Evolutionary conservation across 2,797 vertebrate genomes (phyloP), one percentile per base, ranked within the genome.

Genomic region (Falco peregrinus): DNA sequence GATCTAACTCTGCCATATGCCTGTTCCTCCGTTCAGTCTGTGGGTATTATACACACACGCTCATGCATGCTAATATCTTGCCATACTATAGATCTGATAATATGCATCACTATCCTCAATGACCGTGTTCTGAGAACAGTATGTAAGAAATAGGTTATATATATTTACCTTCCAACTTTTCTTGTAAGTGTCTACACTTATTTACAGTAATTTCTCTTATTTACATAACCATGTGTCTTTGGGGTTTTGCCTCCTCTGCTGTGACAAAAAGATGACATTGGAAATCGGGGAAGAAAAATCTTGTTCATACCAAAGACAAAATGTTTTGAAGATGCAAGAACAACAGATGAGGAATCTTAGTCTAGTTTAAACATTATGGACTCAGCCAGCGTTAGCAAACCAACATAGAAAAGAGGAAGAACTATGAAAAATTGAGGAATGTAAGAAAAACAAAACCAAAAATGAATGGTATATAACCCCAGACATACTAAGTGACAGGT

Each of bases 1-100:
- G 65, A 77, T n/a, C 74, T 87, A 70, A 78, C 43, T 60, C 35
- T 64, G 51, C 83, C 93, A 90, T 93, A 94, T 87, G 93, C 45
- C 78, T 64, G 43, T 22, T 84, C 64, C 41, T 70, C 84, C 86
- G 77, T 73, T 31, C 68, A 76, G 48, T 50, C 26, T 45, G 45
- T 9, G 37, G 31, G 17, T 68, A 74, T 68, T 37, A 39, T 4
- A 83, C 6, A 41, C n/a, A 69, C 20, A 81, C 22, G 45, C 31
- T 64, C n/a, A 39, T 24, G 15, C 56, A 35, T 11, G 15, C 31
- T 48, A 47, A 6, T 33, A 53, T 77, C 83, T 29, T 77, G 22
- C 45, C 28, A 25, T 19, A 25, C n/a, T 29, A 43, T 13, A 45
- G 26, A 64, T 54, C 25, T 56, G 10, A 39, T 45, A 59, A 69